phyloP scores from a whole-genome alignment of 2,888 invertebrate genomes.

The Portevinia maculata region DNA sequence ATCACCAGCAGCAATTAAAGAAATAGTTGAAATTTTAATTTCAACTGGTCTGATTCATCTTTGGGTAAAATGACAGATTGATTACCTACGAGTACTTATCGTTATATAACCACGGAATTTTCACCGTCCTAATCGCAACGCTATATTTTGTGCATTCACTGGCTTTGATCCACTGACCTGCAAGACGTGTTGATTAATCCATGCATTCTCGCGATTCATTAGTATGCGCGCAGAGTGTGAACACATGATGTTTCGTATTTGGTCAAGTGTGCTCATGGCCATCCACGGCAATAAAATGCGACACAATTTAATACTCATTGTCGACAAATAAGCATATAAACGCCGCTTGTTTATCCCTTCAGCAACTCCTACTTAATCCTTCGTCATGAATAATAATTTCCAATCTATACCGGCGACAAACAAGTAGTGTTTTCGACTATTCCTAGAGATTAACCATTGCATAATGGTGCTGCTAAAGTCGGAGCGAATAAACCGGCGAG shows the following conservation, averaged over 20 bases:
- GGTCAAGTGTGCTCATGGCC: slow-evolving; percentile 51
- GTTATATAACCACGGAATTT: neutral
- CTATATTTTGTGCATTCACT: slow-evolving; percentile 27
- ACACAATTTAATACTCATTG: slow-evolving; percentile 27
- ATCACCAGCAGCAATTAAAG: neutral
- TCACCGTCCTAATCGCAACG: slow-evolving; percentile 5
- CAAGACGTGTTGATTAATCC: slow-evolving; percentile 61
- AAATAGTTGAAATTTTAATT: neutral
- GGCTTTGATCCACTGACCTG: slow-evolving; percentile 62
- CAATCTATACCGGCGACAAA: slow-evolving; percentile 22
- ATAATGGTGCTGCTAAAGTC: slow-evolving; percentile 36
- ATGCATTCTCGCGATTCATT: slow-evolving; percentile 39
- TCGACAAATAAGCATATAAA: slow-evolving; percentile 15
- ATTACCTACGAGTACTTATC: neutral
- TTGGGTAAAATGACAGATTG: slow-evolving; percentile 1
- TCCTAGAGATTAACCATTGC: slow-evolving; percentile 47
- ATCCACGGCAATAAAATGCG: slow-evolving; percentile 10
- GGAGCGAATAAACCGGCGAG: slow-evolving; percentile 5
- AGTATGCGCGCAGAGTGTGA: slow-evolving; percentile 34
- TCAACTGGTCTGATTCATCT: neutral
- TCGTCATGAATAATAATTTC: slow-evolving; percentile 21
- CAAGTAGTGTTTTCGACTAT: slow-evolving; percentile 28
- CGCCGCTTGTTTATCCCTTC: slow-evolving; percentile 3
- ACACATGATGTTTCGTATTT: slow-evolving; percentile 45
- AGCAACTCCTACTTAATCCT: slow-evolving; percentile 34